These are phyloP conservation scores for Falco berigora DNA, from an alignment of 2,797 vertebrate species.

Conservation along the genomic window DNA sequence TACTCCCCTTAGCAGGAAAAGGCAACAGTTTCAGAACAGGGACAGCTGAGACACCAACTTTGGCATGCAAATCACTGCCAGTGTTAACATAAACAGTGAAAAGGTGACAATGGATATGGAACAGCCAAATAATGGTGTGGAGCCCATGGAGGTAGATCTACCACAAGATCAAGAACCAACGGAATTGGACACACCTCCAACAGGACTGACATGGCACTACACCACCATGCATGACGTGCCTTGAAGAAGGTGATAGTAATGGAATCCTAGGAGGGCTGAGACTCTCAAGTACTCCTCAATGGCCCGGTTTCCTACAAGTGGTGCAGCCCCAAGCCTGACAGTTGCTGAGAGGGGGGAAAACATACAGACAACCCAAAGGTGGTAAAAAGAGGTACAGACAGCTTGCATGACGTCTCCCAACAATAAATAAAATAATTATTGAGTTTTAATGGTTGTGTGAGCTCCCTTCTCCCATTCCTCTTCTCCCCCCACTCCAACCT, in stretches of 20 bases:
- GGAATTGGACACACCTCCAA: no score
- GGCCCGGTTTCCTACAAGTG: not conserved
- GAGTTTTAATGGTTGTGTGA: not conserved
- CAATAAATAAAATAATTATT: not conserved
- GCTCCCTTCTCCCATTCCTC: not conserved
- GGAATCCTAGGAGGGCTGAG: not conserved
- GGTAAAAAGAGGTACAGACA: not conserved
- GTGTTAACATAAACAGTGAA: not conserved
- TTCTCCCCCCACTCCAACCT: no score
- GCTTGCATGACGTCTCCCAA: not conserved
- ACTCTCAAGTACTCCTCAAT: not conserved
- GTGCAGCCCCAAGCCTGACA: not conserved
- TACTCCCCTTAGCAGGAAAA: not conserved
- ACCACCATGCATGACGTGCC: no score
- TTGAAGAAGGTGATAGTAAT: not conserved
- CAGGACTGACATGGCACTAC: not conserved
- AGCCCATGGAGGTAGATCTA: not conserved
- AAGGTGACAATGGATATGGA: not conserved
- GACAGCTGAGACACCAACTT: not conserved
- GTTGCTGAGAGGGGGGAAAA: not conserved
- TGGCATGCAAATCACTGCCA: not conserved
- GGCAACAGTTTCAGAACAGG: not conserved
- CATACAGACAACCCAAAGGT: not conserved
- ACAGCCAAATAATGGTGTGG: not conserved
- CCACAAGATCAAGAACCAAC: no score